Conservation (phyloP, 2,113 vertebrate species). For the Centropus bengalensis region DNA sequence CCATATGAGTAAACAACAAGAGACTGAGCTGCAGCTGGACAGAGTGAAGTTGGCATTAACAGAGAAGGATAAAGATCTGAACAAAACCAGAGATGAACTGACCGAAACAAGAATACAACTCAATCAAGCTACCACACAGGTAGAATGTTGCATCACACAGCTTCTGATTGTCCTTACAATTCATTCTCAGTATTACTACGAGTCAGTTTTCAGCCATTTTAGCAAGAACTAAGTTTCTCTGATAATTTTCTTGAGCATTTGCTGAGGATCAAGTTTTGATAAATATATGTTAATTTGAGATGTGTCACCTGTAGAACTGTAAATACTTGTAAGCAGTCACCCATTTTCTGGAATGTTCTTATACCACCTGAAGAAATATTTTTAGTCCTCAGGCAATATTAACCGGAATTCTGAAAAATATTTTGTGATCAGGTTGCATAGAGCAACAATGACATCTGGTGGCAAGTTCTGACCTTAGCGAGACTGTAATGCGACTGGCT, state of each 20-base stretch:
- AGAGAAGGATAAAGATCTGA: constrained; percentile 83
- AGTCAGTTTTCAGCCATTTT: neutral
- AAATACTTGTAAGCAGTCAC: neutral
- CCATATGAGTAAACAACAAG: constrained; percentile 79
- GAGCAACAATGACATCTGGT: constrained; percentile 65
- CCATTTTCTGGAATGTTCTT: neutral
- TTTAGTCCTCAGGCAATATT: neutral
- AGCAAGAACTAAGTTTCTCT: neutral
- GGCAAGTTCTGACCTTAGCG: neutral
- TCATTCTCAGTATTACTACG: neutral
- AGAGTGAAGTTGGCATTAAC: constrained; percentile 80
- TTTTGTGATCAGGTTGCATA: neutral
- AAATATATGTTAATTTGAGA: neutral
- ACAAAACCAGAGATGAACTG: constrained; percentile 82
- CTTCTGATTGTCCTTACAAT: neutral
- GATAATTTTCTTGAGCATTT: neutral
- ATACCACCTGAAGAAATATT: neutral
- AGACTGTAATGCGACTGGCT: accelerated
- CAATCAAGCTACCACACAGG: constrained; percentile 82
- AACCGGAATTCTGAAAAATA: neutral
- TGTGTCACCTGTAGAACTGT: neutral
- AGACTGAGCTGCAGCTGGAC: constrained; percentile 82
- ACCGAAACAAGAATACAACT: constrained; percentile 74
- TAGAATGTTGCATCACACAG: constrained; percentile 31
- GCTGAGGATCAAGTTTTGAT: neutral